These are phyloP conservation scores for Dicrurus megarhynchus DNA, from an alignment of 2,113 vertebrate genomes.

Conservation along the genomic window DNA sequence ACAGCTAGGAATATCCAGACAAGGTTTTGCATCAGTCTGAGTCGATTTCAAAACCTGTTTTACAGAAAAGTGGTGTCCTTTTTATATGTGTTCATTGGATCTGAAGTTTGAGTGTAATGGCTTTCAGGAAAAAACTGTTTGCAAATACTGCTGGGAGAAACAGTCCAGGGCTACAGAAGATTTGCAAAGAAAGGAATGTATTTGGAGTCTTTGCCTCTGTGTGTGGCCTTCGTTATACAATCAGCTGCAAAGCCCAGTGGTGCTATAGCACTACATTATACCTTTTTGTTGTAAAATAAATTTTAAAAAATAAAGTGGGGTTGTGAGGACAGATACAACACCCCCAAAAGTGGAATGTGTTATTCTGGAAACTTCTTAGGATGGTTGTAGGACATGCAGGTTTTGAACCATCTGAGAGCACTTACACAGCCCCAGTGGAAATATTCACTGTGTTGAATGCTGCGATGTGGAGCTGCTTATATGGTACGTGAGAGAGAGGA, in stretches of 20 bases:
- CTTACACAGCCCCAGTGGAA: not conserved
- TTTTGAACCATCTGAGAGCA: not conserved
- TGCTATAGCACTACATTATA: not conserved
- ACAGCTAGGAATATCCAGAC: not conserved
- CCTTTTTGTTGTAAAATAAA: not conserved
- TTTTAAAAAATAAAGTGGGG: accelerated
- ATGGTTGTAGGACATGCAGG: not conserved
- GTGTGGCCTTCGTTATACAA: not conserved
- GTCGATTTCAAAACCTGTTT: not conserved
- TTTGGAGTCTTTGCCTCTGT: not conserved
- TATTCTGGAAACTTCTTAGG: not conserved
- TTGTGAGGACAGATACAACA: accelerated
- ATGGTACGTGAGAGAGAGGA: not conserved
- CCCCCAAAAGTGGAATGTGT: not conserved
- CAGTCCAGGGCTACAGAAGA: not conserved
- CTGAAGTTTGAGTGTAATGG: not conserved
- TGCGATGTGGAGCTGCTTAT: not conserved
- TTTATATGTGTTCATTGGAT: not conserved
- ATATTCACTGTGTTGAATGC: not conserved
- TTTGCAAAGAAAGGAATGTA: not conserved
- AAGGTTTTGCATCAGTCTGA: not conserved
- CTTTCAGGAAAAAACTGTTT: not conserved
- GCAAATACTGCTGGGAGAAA: not conserved
- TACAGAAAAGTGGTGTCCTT: not conserved
- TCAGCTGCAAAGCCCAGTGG: not conserved